Conservation (phyloP, 2,113 vertebrate genomes). For the Poecilia latipinna region DNA sequence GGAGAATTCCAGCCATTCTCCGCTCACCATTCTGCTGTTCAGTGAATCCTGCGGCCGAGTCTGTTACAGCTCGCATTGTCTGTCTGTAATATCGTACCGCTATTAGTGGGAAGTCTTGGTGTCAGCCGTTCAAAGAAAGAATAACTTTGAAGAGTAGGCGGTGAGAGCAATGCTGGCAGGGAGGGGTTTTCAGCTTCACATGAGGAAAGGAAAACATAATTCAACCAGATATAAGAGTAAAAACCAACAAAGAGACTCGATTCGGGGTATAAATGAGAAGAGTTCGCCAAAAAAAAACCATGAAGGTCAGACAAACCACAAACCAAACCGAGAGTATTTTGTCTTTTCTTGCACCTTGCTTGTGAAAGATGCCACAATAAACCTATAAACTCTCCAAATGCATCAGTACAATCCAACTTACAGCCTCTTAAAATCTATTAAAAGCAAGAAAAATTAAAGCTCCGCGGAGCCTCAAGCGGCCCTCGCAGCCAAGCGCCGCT, state of each 20-base stretch:
- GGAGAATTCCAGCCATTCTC: constrained; percentile 35
- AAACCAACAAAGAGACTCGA: not conserved
- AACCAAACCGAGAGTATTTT: not conserved
- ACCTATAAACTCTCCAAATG: not conserved
- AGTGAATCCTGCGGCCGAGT: constrained; percentile 22
- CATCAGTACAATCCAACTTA: not conserved
- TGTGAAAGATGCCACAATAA: not conserved
- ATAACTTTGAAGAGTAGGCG: constrained; percentile 13
- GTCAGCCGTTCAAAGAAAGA: not conserved
- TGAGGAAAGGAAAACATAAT: not conserved
- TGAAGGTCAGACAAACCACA: not conserved
- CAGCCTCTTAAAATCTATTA: not conserved
- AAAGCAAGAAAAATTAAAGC: not conserved
- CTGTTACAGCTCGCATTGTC: not conserved
- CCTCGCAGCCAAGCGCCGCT: too few relatives aligned
- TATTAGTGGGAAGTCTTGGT: constrained; percentile 5
- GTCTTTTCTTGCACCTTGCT: not conserved
- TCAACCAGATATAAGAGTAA: not conserved
- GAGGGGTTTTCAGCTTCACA: constrained; percentile 19
- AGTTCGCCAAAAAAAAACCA: not conserved
- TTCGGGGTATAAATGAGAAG: not conserved
- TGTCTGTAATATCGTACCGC: constrained; percentile 1
- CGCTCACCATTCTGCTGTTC: constrained; percentile 2
- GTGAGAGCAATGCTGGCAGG: constrained; percentile 1
- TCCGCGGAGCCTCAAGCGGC: too few relatives aligned